Evolutionary conservation across 2,888 invertebrate genomes (phyloP).

Genomic region (Sabatieria punctata): DNA sequence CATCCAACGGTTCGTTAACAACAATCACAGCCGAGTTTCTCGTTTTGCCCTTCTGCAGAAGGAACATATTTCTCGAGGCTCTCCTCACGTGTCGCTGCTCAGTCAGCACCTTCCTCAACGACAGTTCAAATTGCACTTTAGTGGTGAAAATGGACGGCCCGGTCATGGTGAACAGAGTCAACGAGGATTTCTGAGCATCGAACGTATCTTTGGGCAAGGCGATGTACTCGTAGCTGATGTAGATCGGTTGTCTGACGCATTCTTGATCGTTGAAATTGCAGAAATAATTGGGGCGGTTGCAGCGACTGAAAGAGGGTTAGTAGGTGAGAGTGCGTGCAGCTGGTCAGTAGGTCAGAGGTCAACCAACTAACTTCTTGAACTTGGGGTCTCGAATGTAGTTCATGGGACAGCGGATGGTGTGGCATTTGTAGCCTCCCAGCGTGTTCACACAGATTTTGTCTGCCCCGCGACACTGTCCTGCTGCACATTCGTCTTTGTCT

Average conservation of each 20-base stretch:
- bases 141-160: conserved; percentile 29
- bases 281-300: conserved; percentile 50
- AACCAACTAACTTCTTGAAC: conserved; percentile 55
- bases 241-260: conserved; percentile 61
- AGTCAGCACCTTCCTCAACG: conserved; percentile 26
- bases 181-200: conserved; percentile 51
- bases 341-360: neutral
- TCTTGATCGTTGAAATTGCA: conserved; percentile 55
- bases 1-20: conserved; percentile 30
- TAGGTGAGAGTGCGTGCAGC: neutral
- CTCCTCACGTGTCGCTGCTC: conserved; percentile 22
- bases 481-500: conserved; percentile 57
- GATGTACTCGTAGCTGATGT: conserved; percentile 79
- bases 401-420: conserved; percentile 61
- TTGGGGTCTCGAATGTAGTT: conserved; percentile 60
- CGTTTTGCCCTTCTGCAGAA: conserved; percentile 31
- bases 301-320: conserved; percentile 48
- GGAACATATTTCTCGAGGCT: conserved; percentile 32
- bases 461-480: conserved; percentile 36
- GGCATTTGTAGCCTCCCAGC: conserved; percentile 70
- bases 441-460: conserved; percentile 72
- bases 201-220: conserved; percentile 55
- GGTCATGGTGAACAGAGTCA: conserved; percentile 51
- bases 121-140: conserved; percentile 34
- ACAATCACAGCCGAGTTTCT: conserved; percentile 35